Conservation (phyloP, 2,888 invertebrate species). For the Troides oblongomaculatus region DNA sequence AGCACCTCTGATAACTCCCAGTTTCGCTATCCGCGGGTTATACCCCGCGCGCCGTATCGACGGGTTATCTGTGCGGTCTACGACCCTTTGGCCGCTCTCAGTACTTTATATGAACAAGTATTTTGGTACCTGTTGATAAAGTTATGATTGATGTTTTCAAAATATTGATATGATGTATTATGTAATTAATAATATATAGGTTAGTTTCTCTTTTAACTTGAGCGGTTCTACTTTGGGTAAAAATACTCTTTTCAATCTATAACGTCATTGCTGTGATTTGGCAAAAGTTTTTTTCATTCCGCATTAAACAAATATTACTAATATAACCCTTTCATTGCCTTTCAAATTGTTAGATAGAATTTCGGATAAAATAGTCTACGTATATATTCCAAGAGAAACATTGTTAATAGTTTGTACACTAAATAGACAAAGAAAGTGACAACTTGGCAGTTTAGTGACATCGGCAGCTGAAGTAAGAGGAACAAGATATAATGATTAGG, state of each 20-base stretch:
- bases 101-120: neutral
- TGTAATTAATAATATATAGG: neutral
- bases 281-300: no score
- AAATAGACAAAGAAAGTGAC: conserved; percentile 17
- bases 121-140: no score
- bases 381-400: no score
- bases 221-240: no score
- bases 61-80: conserved; percentile 39
- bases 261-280: no score
- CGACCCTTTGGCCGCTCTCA: conserved; percentile 6
- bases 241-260: no score
- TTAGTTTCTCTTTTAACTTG: no score
- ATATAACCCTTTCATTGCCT: no score
- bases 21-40: conserved; percentile 30
- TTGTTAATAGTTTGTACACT: neutral
- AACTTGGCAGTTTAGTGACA: conserved; percentile 19
- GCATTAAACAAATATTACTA: no score
- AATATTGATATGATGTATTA: neutral
- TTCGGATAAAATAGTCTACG: no score
- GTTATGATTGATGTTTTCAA: neutral
- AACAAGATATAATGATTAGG: conserved; percentile 19
- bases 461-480: conserved; percentile 2
- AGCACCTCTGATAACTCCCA: conserved; percentile 60
- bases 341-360: no score
- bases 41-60: conserved; percentile 21